These are phyloP conservation scores for Chloromyia formosa DNA, from an alignment of 2,888 invertebrate genomes.

Conservation along the genomic window DNA sequence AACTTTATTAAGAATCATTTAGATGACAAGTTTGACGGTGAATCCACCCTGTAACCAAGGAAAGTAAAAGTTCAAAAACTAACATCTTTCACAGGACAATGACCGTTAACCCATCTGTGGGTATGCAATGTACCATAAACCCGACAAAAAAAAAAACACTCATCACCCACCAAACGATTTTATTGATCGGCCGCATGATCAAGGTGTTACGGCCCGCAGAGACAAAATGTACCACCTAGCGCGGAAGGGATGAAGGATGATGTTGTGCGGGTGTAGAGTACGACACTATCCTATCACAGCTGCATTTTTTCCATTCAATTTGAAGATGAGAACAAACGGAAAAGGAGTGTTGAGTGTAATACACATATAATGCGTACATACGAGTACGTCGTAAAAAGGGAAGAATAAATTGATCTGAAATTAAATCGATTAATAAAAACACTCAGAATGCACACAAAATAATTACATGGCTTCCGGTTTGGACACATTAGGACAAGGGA, in stretches of 20 bases:
- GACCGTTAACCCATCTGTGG: constrained; percentile 31
- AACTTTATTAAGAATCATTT: no score
- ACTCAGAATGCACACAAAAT: constrained; percentile 47
- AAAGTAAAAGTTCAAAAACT: constrained; percentile 2
- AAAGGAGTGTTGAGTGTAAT: background rate
- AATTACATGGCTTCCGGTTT: constrained; percentile 50
- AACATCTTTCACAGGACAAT: background rate
- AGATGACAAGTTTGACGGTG: background rate
- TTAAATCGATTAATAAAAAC: constrained; percentile 50
- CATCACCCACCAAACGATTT: constrained; percentile 3
- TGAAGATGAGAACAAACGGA: constrained; percentile 18
- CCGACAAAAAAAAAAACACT: no score
- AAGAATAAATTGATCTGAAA: constrained; percentile 44
- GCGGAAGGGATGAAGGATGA: background rate
- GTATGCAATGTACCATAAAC: constrained; percentile 13
- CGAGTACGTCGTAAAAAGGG: background rate
- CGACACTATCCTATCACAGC: constrained; percentile 35
- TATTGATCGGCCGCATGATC: constrained; percentile 37
- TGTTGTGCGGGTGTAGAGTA: constrained; percentile 39
- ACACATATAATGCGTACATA: background rate
- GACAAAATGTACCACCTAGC: constrained; percentile 33
- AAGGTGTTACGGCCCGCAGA: constrained; percentile 42
- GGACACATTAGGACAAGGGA: constrained; percentile 39
- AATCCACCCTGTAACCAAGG: background rate
- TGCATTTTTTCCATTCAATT: constrained; percentile 20